Evolutionary conservation across 1,140 invertebrate genomes (phyloP).

Genomic region (Palaemon carinicauda): DNA sequence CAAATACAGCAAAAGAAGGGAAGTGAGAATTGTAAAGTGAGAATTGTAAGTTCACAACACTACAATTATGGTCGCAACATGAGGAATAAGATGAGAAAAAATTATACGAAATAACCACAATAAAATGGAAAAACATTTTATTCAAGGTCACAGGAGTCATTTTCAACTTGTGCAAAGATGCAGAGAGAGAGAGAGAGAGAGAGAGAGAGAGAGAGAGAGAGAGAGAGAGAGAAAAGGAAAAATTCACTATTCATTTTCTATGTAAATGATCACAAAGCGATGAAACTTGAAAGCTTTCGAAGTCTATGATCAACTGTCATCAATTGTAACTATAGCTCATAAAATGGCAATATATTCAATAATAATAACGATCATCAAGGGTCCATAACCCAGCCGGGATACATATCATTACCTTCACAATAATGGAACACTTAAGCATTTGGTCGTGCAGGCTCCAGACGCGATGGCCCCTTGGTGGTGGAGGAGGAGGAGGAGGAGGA

Average conservation of each 20-base stretch:
- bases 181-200: background rate
- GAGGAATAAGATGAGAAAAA: background rate
- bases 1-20: too few relatives aligned
- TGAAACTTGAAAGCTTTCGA: constrained; percentile 27
- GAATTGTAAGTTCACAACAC: too few relatives aligned
- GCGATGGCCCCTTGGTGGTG: background rate
- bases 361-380: constrained; percentile 19
- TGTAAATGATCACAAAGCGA: constrained; percentile 43
- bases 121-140: background rate
- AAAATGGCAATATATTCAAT: constrained; percentile 41
- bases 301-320: constrained; percentile 37
- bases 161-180: background rate
- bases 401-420: constrained; percentile 16
- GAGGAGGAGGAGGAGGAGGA: background rate
- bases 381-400: constrained; percentile 17
- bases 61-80: too few relatives aligned
- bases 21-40: too few relatives aligned
- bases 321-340: constrained; percentile 38
- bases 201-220: constrained; percentile 1
- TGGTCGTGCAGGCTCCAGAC: background rate
- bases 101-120: background rate
- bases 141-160: too few relatives aligned
- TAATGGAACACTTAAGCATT: constrained; percentile 18
- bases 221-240: constrained; percentile 11
- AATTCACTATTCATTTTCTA: constrained; percentile 38